A percentile compares a stretch with the other conserved stretches of the same genome.
These are phyloP conservation scores for Jaculus jaculus DNA, from an alignment of 2,113 vertebrate species.

Conservation along the genomic window DNA sequence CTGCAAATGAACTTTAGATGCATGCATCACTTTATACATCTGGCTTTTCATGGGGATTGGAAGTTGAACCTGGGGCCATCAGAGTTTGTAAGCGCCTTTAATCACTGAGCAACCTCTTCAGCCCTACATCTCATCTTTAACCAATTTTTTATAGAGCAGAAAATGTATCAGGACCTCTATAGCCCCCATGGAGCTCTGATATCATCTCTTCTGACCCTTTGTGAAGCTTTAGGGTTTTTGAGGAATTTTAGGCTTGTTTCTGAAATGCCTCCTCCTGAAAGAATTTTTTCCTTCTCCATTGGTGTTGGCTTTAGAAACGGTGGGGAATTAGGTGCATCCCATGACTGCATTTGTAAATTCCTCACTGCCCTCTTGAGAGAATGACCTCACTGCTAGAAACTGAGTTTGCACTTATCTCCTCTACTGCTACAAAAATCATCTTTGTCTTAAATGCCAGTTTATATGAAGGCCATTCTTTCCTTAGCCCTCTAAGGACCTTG, in stretches of 20 bases:
- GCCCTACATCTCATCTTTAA: too few species aligned
- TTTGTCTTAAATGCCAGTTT: not conserved
- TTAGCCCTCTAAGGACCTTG: not conserved
- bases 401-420: not conserved
- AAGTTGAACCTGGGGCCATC: too few species aligned
- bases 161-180: not conserved
- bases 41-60: too few species aligned
- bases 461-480: conserved; percentile 6
- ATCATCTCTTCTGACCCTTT: not conserved
- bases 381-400: not conserved
- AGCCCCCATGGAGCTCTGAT: not conserved
- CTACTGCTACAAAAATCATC: not conserved
- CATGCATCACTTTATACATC: too few species aligned
- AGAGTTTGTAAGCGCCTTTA: too few species aligned
- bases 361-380: not conserved
- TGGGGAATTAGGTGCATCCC: not conserved
- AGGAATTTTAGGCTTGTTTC: conserved; percentile 1
- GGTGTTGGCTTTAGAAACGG: not conserved
- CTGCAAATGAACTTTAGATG: too few species aligned
- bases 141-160: not conserved
- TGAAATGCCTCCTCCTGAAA: not conserved
- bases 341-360: not conserved
- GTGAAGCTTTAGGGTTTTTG: not conserved
- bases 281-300: not conserved
- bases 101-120: too few species aligned